Evolutionary conservation across 2,888 invertebrate species (phyloP).

Genomic region (Liopterus haemorrhoidalis): DNA sequence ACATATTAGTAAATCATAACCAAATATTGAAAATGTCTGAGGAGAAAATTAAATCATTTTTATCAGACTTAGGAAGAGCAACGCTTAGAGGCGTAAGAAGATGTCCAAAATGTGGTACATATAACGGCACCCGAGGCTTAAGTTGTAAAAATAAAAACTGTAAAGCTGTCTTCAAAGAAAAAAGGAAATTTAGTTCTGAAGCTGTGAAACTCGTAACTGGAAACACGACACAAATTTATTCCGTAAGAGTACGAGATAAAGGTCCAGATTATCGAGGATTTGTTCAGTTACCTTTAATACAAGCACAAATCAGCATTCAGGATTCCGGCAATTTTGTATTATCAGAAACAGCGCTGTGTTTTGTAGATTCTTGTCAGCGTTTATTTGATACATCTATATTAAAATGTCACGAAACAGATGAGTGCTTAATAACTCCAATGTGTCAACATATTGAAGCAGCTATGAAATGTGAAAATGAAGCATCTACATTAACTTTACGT

Average conservation of each 20-base stretch:
- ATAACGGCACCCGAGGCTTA: conserved; percentile 69
- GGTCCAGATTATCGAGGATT: conserved; percentile 68
- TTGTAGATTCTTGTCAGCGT: conserved; percentile 53
- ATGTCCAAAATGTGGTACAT: conserved; percentile 68
- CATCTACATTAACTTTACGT: conserved; percentile 55
- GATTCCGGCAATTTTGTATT: conserved; percentile 31
- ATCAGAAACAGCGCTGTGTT: conserved; percentile 48
- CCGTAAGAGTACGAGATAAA: conserved; percentile 62
- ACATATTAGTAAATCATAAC: no score
- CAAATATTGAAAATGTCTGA: no score
- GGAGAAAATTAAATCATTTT: conserved; percentile 21
- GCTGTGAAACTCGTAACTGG: conserved; percentile 61
- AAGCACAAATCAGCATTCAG: conserved; percentile 38
- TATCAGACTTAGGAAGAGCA: conserved; percentile 44
- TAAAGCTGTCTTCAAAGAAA: conserved; percentile 59
- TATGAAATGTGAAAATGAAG: conserved; percentile 55
- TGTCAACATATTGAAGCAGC: conserved; percentile 64
- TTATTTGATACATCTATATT: conserved; percentile 51
- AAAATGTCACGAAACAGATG: conserved; percentile 49
- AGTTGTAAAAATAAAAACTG: conserved; percentile 68
- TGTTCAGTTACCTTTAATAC: conserved; percentile 54
- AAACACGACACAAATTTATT: conserved; percentile 57
- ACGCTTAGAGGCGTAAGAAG: conserved; percentile 66
- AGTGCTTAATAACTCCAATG: conserved; percentile 26
- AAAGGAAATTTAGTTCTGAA: conserved; percentile 54